Conservation (phyloP, 2,797 vertebrate genomes). For the Cyclura pinguis region DNA sequence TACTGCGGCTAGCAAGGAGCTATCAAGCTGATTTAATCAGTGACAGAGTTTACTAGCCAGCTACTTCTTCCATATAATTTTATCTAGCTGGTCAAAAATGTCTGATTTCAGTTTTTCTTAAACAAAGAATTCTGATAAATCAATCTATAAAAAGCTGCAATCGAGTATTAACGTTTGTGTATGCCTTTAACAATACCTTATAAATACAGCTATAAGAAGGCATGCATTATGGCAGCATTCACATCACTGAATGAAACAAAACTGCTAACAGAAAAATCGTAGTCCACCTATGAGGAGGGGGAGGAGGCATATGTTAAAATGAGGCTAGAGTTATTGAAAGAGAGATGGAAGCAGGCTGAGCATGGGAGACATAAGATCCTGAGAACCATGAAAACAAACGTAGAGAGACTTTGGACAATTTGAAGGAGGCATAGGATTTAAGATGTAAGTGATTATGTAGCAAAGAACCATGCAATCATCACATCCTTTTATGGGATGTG, state of each 20-base stretch:
- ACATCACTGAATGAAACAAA: background rate
- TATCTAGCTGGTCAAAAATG: background rate
- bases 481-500: background rate
- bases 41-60: background rate
- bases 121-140: background rate
- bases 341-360: background rate
- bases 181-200: background rate
- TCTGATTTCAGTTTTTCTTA: background rate
- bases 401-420: background rate
- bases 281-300: background rate
- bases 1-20: background rate
- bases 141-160: too few relatives aligned
- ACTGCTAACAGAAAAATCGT: background rate
- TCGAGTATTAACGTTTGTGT: too few relatives aligned
- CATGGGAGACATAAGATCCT: background rate
- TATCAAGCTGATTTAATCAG: background rate
- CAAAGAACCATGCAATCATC: background rate
- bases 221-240: background rate
- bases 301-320: background rate
- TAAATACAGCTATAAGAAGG: background rate
- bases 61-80: background rate
- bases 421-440: background rate
- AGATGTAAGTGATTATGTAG: background rate
- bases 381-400: background rate
- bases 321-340: background rate